Percentiles rank a stretch among this genome's conserved stretches.
Evolutionary conservation across 2,113 vertebrate genomes (phyloP).

Genomic region (Bos taurus): DNA sequence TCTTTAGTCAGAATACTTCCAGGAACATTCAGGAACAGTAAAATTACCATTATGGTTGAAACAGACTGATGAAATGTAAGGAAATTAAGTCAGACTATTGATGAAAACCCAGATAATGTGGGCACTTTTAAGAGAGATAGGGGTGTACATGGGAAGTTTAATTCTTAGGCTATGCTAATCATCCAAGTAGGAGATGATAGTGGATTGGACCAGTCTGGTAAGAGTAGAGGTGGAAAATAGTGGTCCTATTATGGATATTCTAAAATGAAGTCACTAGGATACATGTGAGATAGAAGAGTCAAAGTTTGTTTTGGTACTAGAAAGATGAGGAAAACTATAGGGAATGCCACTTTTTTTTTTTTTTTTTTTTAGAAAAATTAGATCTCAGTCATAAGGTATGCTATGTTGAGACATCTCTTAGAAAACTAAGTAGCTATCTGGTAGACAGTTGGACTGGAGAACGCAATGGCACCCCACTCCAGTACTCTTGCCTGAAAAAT

Average conservation of each 20-base stretch:
- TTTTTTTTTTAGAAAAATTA: background rate
- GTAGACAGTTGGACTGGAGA: background rate
- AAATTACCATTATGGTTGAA: background rate
- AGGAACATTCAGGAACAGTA: background rate
- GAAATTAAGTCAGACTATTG: background rate
- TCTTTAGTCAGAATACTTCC: background rate
- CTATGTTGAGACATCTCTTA: background rate
- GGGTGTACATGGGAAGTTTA: background rate
- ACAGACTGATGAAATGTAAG: background rate
- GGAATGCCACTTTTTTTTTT: background rate
- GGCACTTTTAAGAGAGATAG: background rate
- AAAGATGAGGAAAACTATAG: background rate
- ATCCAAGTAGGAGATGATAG: background rate
- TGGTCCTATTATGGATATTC: background rate
- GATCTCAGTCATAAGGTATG: background rate
- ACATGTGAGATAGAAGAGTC: background rate
- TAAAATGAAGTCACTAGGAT: background rate
- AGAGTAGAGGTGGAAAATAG: background rate
- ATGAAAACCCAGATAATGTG: background rate
- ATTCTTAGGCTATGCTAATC: background rate
- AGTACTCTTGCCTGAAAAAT: no score
- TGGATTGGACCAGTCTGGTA: background rate
- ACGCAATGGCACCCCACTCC: no score
- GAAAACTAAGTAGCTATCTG: background rate
- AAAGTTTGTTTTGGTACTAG: background rate